Conservation (phyloP, 1,140 invertebrate species). For the Euglossa dilemma region DNA sequence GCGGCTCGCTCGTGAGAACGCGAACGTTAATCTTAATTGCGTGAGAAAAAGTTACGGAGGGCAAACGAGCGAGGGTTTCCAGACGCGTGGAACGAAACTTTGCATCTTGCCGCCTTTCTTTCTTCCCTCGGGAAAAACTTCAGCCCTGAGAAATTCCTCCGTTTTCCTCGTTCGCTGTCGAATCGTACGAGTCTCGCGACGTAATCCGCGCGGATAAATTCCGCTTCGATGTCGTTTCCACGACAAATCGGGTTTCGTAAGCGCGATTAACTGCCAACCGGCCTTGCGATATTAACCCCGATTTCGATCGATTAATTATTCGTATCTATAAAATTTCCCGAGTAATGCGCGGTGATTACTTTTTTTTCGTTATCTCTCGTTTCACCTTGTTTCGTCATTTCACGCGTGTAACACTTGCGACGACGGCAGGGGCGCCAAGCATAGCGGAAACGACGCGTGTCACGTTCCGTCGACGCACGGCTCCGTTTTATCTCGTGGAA, state of each 20-base stretch:
- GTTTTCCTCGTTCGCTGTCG: neutral
- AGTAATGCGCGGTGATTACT: neutral
- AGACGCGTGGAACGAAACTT: neutral
- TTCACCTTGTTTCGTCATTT: neutral
- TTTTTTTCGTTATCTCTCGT: neutral
- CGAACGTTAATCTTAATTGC: conserved; percentile 45
- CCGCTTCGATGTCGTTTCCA: neutral
- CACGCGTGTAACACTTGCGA: neutral
- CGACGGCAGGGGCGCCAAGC: neutral
- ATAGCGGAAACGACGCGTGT: neutral
- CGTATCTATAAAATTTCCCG: neutral
- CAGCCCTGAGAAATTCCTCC: neutral
- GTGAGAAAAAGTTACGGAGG: conserved; percentile 34
- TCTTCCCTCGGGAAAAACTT: neutral
- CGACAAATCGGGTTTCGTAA: neutral
- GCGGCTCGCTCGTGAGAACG: conserved; percentile 31
- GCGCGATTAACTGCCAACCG: neutral
- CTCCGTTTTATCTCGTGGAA: conserved; percentile 2
- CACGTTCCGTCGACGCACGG: neutral
- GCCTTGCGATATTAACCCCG: neutral
- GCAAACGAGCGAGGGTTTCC: neutral
- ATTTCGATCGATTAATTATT: neutral
- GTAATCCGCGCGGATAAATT: neutral
- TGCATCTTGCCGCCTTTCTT: neutral
- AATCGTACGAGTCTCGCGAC: neutral